Evolutionary conservation across 2,797 vertebrate species (phyloP).

Genomic region (Anabacerthia variegaticeps): DNA sequence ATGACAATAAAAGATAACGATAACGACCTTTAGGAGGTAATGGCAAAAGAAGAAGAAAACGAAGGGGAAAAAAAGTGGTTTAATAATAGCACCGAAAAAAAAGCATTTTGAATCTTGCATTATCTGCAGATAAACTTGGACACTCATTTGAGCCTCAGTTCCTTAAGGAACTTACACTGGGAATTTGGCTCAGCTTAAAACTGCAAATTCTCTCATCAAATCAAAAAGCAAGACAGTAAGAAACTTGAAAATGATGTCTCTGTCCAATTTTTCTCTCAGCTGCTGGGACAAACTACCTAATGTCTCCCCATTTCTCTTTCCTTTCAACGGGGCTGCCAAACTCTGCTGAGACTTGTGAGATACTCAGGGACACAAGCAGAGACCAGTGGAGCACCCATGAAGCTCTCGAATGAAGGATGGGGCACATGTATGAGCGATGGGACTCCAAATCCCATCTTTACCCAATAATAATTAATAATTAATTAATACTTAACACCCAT

Average conservation of each 20-base stretch:
- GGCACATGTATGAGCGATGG: conserved; percentile 42
- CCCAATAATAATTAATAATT: conserved; percentile 68
- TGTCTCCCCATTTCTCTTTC: neutral
- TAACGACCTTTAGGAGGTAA: neutral
- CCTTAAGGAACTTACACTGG: neutral
- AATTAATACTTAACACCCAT: conserved; percentile 65
- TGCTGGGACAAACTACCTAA: neutral
- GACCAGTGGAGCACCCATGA: neutral
- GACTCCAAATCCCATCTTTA: conserved; percentile 66
- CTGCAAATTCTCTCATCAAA: neutral
- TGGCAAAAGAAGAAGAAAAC: neutral
- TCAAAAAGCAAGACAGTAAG: neutral
- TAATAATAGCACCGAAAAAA: neutral
- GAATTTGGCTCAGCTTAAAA: neutral
- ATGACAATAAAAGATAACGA: neutral
- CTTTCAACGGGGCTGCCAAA: neutral
- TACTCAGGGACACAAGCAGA: neutral
- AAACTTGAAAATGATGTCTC: neutral
- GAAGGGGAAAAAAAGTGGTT: neutral
- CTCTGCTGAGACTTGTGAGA: neutral
- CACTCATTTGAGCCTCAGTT: neutral
- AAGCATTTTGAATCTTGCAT: neutral
- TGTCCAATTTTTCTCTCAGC: neutral
- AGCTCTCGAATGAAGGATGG: conserved; percentile 9
- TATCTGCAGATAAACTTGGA: conserved; percentile 31